Evolutionary conservation across 2,113 vertebrate genomes (phyloP).

Genomic region (Scomber scombrus): DNA sequence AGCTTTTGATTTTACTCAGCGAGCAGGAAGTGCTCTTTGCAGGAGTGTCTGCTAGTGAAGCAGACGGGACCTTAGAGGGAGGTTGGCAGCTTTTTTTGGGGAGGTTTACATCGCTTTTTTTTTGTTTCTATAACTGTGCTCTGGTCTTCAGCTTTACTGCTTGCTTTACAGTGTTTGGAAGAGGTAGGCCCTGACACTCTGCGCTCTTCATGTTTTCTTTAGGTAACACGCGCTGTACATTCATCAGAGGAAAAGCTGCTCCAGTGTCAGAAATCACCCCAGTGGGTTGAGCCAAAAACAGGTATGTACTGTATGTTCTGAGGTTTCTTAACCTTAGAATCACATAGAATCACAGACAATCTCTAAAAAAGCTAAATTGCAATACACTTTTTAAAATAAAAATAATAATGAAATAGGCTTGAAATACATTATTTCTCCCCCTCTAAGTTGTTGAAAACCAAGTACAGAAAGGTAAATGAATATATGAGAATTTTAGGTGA

Average conservation of each 20-base stretch:
- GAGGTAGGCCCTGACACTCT: background rate
- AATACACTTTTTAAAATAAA: too few relatives aligned
- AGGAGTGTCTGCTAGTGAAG: background rate
- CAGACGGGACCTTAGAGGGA: slow-evolving; percentile 3
- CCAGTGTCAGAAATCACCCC: background rate
- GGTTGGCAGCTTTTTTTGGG: slow-evolving; percentile 23
- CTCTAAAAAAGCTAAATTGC: too few relatives aligned
- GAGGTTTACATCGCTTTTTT: background rate
- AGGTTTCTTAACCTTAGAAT: too few relatives aligned
- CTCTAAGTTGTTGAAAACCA: background rate
- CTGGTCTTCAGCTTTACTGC: slow-evolving; percentile 5
- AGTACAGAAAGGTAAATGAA: background rate
- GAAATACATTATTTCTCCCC: background rate
- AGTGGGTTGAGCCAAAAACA: background rate
- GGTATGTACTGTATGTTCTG: too few relatives aligned
- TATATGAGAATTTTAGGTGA: too few relatives aligned
- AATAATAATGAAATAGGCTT: too few relatives aligned
- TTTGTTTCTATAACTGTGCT: slow-evolving; percentile 8
- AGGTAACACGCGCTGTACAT: slow-evolving; percentile 14
- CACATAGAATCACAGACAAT: background rate
- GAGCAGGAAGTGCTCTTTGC: slow-evolving; percentile 12
- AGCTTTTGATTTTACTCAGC: slow-evolving; percentile 14
- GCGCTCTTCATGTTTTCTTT: background rate
- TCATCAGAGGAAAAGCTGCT: slow-evolving; percentile 20
- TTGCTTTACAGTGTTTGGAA: slow-evolving; percentile 15